Percentiles rank a stretch among this genome's conserved stretches.
Conservation (phyloP, 2,113 vertebrate genomes). For the Eonycteris spelaea region DNA sequence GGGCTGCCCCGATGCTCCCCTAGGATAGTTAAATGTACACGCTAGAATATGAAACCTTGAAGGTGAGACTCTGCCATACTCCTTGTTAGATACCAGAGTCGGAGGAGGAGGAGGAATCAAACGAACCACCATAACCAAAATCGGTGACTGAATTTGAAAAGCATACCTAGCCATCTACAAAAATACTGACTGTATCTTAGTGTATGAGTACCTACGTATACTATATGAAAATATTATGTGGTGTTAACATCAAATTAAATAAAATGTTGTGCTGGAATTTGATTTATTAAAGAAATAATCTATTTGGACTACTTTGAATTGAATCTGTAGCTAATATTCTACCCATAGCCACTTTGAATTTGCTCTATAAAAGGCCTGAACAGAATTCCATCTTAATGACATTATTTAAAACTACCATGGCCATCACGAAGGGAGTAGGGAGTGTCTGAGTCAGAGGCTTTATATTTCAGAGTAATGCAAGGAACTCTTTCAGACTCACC, state of each 20-base stretch:
- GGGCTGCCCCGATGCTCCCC: too few relatives aligned
- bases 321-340: neutral
- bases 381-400: neutral
- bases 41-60: neutral
- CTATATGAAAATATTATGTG: neutral
- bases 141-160: neutral
- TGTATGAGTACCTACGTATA: too few relatives aligned
- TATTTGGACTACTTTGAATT: neutral
- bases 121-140: neutral
- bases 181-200: neutral
- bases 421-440: constrained; percentile 54
- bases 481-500: constrained; percentile 66
- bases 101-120: rapidly evolving
- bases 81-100: neutral
- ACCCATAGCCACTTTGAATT: neutral
- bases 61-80: rapidly evolving
- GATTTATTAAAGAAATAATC: neutral
- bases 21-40: rapidly evolving
- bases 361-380: neutral
- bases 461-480: constrained; percentile 67
- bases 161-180: rapidly evolving
- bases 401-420: constrained; percentile 41
- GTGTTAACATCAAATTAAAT: neutral
- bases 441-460: constrained; percentile 76
- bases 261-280: neutral